phyloP scores from a whole-genome alignment of 2,888 invertebrate species.

The Ichneumoninae sp. region DNA sequence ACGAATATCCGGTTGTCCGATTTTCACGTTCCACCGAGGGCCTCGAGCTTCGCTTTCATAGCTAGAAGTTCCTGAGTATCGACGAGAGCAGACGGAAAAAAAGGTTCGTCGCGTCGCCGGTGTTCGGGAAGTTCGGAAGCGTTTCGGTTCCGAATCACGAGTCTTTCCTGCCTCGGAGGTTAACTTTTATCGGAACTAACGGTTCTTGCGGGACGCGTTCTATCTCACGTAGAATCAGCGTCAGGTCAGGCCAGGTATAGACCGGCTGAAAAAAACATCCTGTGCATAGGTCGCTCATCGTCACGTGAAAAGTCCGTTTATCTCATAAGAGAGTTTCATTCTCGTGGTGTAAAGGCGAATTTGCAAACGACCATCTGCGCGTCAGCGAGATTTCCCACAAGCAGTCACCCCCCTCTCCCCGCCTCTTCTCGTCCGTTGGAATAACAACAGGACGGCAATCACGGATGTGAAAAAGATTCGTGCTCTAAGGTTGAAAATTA shows the following conservation, averaged over 20 bases:
- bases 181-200: conserved; percentile 20
- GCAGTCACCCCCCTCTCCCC: background rate
- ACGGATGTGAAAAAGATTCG: background rate
- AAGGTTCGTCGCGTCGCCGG: background rate
- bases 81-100: background rate
- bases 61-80: background rate
- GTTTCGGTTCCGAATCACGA: background rate
- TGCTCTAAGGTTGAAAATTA: background rate
- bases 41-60: background rate
- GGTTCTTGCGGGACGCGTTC: background rate
- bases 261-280: background rate
- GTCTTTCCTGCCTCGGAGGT: background rate
- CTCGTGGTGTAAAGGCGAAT: background rate
- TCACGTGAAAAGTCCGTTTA: conserved; percentile 16
- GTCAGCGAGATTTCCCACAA: background rate
- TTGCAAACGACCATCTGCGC: background rate
- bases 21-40: conserved; percentile 22
- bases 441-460: background rate
- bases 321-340: background rate
- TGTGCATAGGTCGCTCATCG: background rate
- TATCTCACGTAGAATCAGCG: conserved; percentile 2
- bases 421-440: background rate
- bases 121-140: background rate
- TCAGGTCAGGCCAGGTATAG: background rate
- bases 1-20: background rate